Evolutionary conservation across 2,888 invertebrate species (phyloP).

Genomic region (Pandemis heparana): DNA sequence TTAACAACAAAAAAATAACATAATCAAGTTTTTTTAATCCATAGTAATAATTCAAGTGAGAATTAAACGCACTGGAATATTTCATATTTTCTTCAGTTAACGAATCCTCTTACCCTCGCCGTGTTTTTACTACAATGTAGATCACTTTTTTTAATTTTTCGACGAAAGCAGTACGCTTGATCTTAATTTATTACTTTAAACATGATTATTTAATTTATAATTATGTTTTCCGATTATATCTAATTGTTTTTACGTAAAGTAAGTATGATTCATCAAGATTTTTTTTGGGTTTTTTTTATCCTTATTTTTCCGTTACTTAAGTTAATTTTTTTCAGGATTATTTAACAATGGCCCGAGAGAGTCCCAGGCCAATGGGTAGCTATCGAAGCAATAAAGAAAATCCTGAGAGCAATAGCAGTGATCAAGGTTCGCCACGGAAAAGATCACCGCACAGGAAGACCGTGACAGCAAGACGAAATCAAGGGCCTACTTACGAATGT

Average conservation of each 20-base stretch:
- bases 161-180: constrained; percentile 33
- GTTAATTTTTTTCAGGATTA: constrained; percentile 19
- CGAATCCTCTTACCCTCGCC: background rate
- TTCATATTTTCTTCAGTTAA: background rate
- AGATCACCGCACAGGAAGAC: constrained; percentile 16
- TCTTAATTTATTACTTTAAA: constrained; percentile 13
- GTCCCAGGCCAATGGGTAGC: background rate
- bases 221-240: background rate
- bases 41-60: background rate
- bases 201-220: background rate
- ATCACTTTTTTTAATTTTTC: constrained; percentile 15
- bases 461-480: constrained; percentile 12
- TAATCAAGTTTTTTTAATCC: background rate
- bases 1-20: background rate
- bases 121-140: background rate
- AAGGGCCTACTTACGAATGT: constrained; percentile 12
- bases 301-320: background rate
- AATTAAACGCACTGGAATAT: background rate
- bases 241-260: constrained; percentile 9
- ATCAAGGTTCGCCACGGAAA: constrained; percentile 24
- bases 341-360: constrained; percentile 22
- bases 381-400: background rate
- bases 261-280: background rate
- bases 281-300: too few relatives aligned
- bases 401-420: background rate